Evolutionary conservation across 2,888 invertebrate genomes (phyloP), one percentile per base, ranked within the genome.

Genomic region (Plebejus argus): DNA sequence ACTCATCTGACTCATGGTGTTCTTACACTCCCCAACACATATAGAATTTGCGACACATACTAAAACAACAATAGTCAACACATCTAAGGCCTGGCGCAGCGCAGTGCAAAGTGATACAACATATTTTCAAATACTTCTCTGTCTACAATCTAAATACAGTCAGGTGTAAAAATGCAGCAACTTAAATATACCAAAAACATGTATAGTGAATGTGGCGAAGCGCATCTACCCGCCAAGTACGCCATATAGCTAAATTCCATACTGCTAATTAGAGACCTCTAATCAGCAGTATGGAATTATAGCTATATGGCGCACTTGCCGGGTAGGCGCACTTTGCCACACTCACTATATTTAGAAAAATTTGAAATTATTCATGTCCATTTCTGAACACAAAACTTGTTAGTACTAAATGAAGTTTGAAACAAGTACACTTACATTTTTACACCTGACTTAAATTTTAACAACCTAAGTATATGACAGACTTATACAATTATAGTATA

Each of bases 61-160:
- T 86, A 84, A 86, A 86, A 82, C 85, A 91, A 89, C 90, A 89
- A 87, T 86, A 88, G 84, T 86, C 85, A 86, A 88, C 88, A 90
- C 87, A 88, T 86, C 85, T 91, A 90, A 91, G 91, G 91, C 91
- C 88, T 86, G 90, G 84, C 77, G 45, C 76, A 70, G 84, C 77
- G 45, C 76, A 70, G 74, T 74, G 74, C 74, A 20, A 66, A 66
- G 66, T 66, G 66, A 66, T 23, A 58, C 58, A 66, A 66, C 66
- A 66, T 18, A 66, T 33, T 66, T 61, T 66, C 66, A 66, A 33
- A 66, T 66, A 66, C 66, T 33, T 66, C 15, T 61, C 23, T 23
- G 12, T 28, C 66, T 66, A 66, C 28, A 18, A 66, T 66, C 28
- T 66, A 66, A 66, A 18, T 66, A 28, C 28, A 28, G 66, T 33